Conservation (phyloP, 2,797 vertebrate species). For the Anas bernieri region DNA sequence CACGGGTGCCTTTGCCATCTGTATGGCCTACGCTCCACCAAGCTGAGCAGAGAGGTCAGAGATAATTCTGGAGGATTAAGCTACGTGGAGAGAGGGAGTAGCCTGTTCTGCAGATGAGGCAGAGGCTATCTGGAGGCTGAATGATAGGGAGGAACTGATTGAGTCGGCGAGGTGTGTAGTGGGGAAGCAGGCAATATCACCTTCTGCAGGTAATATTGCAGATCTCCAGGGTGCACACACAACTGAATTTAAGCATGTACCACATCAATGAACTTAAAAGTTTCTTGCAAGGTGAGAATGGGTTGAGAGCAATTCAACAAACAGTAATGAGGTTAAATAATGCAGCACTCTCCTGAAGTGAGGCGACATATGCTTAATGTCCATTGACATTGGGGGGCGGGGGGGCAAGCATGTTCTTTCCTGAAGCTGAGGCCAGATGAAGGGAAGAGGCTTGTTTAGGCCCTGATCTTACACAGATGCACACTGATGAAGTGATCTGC, state of each 20-base stretch:
- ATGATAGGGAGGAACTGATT: neutral
- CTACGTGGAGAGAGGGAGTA: neutral
- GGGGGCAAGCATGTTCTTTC: neutral
- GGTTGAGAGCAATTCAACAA: constrained; percentile 16
- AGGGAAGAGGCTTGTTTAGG: neutral
- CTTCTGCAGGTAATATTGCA: accelerated
- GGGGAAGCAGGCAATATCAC: neutral
- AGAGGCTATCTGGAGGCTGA: neutral
- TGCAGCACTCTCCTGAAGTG: neutral
- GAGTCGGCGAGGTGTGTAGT: neutral
- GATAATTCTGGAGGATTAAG: neutral
- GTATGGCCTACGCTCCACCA: neutral
- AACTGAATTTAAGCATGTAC: neutral
- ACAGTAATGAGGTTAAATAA: neutral
- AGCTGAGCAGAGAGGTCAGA: neutral
- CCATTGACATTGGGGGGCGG: neutral
- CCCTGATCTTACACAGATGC: constrained; percentile 54
- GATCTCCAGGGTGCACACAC: accelerated
- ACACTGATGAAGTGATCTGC: neutral
- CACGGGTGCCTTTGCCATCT: neutral
- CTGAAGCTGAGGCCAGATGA: constrained; percentile 38
- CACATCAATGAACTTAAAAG: neutral
- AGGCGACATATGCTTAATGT: neutral
- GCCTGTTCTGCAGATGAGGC: neutral
- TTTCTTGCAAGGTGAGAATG: neutral